These are phyloP conservation scores for Indri indri DNA, from an alignment of 2,113 vertebrate genomes.

Conservation along the genomic window DNA sequence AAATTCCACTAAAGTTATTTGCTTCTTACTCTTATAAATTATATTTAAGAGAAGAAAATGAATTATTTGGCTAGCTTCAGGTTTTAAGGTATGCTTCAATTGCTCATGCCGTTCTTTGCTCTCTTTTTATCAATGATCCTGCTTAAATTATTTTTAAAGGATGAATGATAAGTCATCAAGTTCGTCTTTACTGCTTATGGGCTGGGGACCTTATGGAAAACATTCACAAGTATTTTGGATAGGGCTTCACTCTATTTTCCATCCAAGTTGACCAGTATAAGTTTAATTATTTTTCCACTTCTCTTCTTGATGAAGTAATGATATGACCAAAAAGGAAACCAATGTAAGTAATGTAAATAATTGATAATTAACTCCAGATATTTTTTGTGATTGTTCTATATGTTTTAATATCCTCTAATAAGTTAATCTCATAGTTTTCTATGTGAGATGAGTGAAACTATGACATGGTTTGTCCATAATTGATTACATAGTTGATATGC, in stretches of 20 bases:
- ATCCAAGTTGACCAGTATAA: not conserved
- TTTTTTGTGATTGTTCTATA: not conserved
- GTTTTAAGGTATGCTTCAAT: too few species aligned
- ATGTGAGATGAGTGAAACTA: not conserved
- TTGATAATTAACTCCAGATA: not conserved
- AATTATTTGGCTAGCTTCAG: too few species aligned
- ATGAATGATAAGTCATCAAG: not conserved
- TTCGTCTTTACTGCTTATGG: not conserved
- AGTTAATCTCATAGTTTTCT: not conserved
- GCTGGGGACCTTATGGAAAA: not conserved
- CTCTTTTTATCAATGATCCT: too few species aligned
- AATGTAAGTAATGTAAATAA: not conserved
- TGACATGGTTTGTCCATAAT: not conserved
- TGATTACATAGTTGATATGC: not conserved
- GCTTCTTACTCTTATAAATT: too few species aligned
- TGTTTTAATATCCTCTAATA: not conserved
- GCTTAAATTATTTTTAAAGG: not conserved
- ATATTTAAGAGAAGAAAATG: too few species aligned
- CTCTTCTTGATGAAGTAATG: not conserved
- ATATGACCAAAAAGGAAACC: not conserved
- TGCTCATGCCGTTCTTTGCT: too few species aligned
- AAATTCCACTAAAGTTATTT: too few species aligned
- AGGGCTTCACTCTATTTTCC: not conserved
- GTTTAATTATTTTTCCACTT: not conserved
- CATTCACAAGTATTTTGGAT: not conserved